Conservation (phyloP, 2,797 vertebrate genomes). For the Megaceryle alcyon region DNA sequence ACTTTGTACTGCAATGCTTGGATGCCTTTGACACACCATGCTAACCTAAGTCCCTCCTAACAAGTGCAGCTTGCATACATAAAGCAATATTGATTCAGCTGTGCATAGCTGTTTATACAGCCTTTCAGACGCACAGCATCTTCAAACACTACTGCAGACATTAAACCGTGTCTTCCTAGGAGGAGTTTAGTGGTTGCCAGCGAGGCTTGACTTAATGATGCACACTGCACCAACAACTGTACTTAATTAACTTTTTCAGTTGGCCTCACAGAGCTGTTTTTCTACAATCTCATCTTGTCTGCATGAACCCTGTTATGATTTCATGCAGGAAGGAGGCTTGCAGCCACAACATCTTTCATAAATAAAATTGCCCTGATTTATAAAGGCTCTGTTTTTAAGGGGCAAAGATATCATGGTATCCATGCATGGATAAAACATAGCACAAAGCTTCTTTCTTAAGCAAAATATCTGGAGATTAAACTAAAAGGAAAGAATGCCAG, state of each 20-base stretch:
- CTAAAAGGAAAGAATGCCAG: background rate
- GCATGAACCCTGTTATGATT: background rate
- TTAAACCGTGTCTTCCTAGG: background rate
- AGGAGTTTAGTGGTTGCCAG: conserved; percentile 19
- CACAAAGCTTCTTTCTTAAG: conserved; percentile 6
- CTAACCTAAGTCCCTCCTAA: conserved; percentile 11
- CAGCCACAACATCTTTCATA: background rate
- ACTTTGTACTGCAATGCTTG: background rate
- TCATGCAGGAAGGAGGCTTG: background rate
- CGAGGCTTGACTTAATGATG: conserved; percentile 11
- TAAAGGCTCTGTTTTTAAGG: background rate
- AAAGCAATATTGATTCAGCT: conserved; percentile 45
- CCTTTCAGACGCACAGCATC: background rate
- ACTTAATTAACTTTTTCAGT: conserved; percentile 63
- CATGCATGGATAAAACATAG: accelerated
- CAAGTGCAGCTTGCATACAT: conserved; percentile 20
- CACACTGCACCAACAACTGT: background rate
- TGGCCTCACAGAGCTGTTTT: conserved; percentile 49
- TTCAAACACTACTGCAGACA: conserved; percentile 26
- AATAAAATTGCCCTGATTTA: conserved; percentile 1
- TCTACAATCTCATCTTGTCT: conserved; percentile 23
- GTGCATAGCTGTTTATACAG: conserved; percentile 29
- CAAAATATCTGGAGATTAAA: conserved; percentile 20
- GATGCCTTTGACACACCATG: background rate
- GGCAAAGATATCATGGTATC: background rate